Percentiles rank a stretch among this genome's conserved stretches.
These are phyloP conservation scores for Drosophila subobscura DNA, from an alignment of 1,140 invertebrate genomes.

Conservation along the genomic window DNA sequence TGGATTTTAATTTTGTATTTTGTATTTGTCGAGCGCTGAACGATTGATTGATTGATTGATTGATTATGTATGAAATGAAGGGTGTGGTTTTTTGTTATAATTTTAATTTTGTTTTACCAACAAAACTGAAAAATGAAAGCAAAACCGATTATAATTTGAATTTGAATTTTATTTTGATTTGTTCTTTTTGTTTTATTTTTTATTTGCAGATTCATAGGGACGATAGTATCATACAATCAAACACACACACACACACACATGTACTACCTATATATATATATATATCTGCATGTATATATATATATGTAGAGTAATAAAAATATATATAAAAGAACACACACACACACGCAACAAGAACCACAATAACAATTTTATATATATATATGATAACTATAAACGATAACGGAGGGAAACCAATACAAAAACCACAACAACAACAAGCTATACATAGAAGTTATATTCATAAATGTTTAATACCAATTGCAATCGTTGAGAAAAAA, in stretches of 20 bases:
- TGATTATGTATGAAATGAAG: too few relatives aligned
- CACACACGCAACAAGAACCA: slow-evolving; percentile 14
- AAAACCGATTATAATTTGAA: slow-evolving; percentile 26
- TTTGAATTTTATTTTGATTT: slow-evolving; percentile 29
- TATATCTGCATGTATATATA: slow-evolving; percentile 43
- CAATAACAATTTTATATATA: slow-evolving; percentile 25
- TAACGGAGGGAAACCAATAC: slow-evolving; percentile 29
- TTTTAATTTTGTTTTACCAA: slow-evolving; percentile 1
- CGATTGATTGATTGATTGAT: too few relatives aligned
- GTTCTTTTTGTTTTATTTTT: slow-evolving; percentile 44
- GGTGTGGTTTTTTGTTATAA: slow-evolving; percentile 14
- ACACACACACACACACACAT: slow-evolving; percentile 34
- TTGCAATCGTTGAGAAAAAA: neutral
- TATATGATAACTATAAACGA: slow-evolving; percentile 30
- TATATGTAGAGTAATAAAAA: slow-evolving; percentile 41
- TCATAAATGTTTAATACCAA: slow-evolving; percentile 4
- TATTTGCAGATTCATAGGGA: slow-evolving; percentile 79
- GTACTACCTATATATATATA: slow-evolving; percentile 32
- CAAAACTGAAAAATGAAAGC: neutral
- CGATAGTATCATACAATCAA: slow-evolving; percentile 68
- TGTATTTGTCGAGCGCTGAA: too few relatives aligned
- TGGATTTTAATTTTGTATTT: too few relatives aligned
- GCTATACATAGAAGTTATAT: slow-evolving; percentile 32
- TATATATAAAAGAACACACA: slow-evolving; percentile 34
- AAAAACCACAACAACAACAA: slow-evolving; percentile 29